Evolutionary conservation across 2,797 vertebrate genomes (phyloP).

Genomic region (Lepilemur septentrionalis): DNA sequence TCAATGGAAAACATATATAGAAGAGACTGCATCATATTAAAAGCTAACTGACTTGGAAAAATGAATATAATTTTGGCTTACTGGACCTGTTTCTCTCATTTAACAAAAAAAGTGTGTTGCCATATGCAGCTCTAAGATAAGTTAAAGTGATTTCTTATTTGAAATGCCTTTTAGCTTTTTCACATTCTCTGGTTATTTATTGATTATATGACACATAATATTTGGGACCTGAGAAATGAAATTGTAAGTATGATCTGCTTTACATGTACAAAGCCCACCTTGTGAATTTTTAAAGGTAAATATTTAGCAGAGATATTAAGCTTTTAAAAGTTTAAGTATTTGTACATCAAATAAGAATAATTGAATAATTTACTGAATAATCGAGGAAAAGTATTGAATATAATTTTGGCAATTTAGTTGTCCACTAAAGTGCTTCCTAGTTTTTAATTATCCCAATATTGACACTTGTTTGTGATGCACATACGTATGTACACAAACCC

Average conservation of each 20-base stretch:
- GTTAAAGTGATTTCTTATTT: not conserved
- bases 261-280: not conserved
- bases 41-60: not conserved
- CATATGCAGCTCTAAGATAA: not conserved
- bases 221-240: not conserved
- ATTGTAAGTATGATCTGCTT: not conserved
- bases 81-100: not conserved
- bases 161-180: not conserved
- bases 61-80: not conserved
- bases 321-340: not conserved
- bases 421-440: not conserved
- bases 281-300: constrained; percentile 10
- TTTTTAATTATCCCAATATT: not conserved
- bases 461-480: not conserved
- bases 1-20: not conserved
- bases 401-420: constrained; percentile 32
- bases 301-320: not conserved
- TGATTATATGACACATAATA: not conserved
- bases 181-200: not conserved
- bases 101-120: not conserved
- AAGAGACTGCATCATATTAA: not conserved
- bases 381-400: not conserved
- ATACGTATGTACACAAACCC: not conserved
- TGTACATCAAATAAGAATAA: not conserved
- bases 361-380: not conserved